These are phyloP conservation scores for Caenorhabditis brenneri DNA, from an alignment of 1,140 invertebrate genomes.

Conservation along the genomic window DNA sequence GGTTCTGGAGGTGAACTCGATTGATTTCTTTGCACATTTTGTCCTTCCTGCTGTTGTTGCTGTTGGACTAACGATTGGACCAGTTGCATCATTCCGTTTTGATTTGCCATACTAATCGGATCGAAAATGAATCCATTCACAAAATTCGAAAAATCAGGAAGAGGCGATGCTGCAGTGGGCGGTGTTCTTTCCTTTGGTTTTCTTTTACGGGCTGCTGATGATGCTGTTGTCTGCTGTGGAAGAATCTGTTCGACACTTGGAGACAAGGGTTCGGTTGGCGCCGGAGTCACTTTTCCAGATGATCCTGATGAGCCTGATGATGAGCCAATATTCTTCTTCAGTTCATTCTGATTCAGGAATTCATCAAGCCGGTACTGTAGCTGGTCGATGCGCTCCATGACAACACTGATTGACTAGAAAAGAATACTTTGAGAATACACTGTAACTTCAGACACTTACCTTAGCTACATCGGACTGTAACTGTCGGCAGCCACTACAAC, in stretches of 20 bases:
- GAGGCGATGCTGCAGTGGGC: conserved; percentile 96
- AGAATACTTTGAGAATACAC: neutral
- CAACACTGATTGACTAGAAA: neutral
- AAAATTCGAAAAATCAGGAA: conserved; percentile 87
- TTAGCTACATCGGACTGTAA: neutral
- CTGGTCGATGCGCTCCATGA: neutral
- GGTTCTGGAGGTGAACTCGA: neutral
- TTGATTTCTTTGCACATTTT: neutral
- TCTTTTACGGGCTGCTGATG: conserved; percentile 78
- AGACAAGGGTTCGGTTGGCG: neutral
- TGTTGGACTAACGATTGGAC: neutral
- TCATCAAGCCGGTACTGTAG: neutral
- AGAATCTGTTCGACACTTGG: neutral
- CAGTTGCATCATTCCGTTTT: conserved; percentile 17
- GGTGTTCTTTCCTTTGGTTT: conserved; percentile 96
- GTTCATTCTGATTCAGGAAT: neutral
- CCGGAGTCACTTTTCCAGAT: neutral
- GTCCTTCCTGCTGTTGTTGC: neutral
- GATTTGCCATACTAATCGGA: conserved; percentile 6
- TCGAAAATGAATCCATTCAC: conserved; percentile 28
- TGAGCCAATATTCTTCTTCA: neutral
- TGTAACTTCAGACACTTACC: neutral
- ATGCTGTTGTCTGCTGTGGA: neutral
- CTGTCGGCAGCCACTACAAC: neutral
- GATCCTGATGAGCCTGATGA: neutral